Base-by-base conservation (phyloP, 2,888 invertebrate genomes). In the Antheraea yamamai region DNA sequence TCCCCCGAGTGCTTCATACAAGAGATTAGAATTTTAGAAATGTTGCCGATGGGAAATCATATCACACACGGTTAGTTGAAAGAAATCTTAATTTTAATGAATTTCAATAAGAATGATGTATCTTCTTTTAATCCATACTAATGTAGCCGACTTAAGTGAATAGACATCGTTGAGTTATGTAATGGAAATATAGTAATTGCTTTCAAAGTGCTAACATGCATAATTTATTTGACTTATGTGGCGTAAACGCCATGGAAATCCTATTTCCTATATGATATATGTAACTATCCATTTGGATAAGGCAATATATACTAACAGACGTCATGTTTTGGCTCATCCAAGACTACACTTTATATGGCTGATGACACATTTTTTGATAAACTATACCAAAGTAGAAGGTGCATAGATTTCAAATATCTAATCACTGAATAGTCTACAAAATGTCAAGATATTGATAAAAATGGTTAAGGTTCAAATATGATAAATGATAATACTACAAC, bases 101-200 rank as follows among this genome's bases (percentile, higher is more conserved):
- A 10, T 23, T 61, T 12, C 23, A 61, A 12, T 14, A 61, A 61
- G 14, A 23, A 66, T 66, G 30, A 66, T 1, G 26, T 66, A 3
- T 30, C 14, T 26, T 4, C 16, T 26, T 18, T 52, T 26, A 30
- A 66, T 92, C 92, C 88, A 88, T 77, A 84, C 80, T 85, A 77
- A 73, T 51, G 61, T 78, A 84, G 71, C 89, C 76, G 83, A 83
- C 88, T 89, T 89, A 84, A 89, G 87, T 86, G 89, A 89, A 80
- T 81, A 85, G 87, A 89, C 90, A 94, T 93, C 89, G 91, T 78
- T 94, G 92, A 95, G 90, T 94, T 94, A 95, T 94, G 94, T 94
- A 91, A 93, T 92, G 94, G 93, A 94, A 93, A 90, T 89, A 88
- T 89, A 88, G 92, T 95, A 94, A 95, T 94, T 93, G 94, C 90